Evolutionary conservation across 2,113 vertebrate genomes (phyloP).

Genomic region (Sebastes fasciatus): DNA sequence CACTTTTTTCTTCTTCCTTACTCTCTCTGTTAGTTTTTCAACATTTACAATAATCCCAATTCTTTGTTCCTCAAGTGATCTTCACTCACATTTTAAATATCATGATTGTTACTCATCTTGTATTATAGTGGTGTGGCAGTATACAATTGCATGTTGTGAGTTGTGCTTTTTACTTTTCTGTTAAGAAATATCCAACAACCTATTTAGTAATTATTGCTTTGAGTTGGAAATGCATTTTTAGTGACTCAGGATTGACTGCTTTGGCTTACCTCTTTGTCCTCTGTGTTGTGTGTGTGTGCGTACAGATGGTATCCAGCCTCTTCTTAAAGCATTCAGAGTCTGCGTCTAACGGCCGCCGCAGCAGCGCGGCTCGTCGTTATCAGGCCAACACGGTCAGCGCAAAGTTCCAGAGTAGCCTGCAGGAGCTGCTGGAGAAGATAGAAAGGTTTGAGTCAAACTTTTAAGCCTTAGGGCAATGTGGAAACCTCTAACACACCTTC

Average conservation of each 20-base stretch:
- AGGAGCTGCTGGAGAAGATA: slow-evolving; percentile 96
- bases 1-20: background rate
- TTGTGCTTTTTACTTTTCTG: background rate
- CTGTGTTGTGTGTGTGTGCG: slow-evolving; percentile 21
- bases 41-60: background rate
- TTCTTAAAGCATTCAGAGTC: slow-evolving; percentile 90
- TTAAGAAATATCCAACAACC: background rate
- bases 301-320: slow-evolving; percentile 92
- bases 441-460: slow-evolving; percentile 84
- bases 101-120: slow-evolving; percentile 1
- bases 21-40: background rate
- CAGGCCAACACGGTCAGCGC: slow-evolving; percentile 93
- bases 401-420: slow-evolving; percentile 94
- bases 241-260: background rate
- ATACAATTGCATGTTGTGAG: too few species aligned
- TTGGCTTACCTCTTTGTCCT: background rate
- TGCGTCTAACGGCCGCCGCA: slow-evolving; percentile 84
- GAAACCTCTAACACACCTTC: background rate
- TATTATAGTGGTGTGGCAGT: background rate
- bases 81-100: slow-evolving; percentile 10
- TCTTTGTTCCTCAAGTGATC: background rate
- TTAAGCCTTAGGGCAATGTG: background rate
- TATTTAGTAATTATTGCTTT: background rate
- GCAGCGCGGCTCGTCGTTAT: slow-evolving; percentile 88
- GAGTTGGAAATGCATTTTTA: background rate